Evolutionary conservation across 2,888 invertebrate genomes (phyloP), one percentile per base, ranked within the genome.

Genomic region (Leptogaster cylindrica): DNA sequence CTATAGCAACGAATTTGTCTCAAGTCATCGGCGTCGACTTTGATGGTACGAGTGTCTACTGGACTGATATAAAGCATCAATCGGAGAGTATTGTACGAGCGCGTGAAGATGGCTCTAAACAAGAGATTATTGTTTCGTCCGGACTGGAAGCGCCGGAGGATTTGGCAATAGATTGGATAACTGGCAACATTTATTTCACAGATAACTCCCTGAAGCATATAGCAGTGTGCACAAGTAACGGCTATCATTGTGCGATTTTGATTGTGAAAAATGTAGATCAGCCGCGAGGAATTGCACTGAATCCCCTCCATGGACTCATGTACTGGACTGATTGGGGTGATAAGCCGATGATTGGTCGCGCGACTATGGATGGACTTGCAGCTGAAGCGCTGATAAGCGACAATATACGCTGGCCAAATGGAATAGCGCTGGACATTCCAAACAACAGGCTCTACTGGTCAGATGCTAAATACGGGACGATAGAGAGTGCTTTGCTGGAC

Each of bases 301-400:
- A 91, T 81, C 89, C 91, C 0, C 76, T 77, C 55, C 83, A 84
- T 28, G 91, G 92, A 85, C 89, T 81, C 73, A 90, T 97, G 88
- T 97, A 89, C 81, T 97, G 96, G 95, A 89, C 92, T 0, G 95
- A 97, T 78, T 95, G 93, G 91, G 92, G 92, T 2, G 74, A 79
- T 0, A 82, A 81, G 7, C 86, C 91, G 0, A 85, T 89, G 75
- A 94, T 97, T 72, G 91, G 89, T 73, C 82, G 84, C 6, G 87
- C 94, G 5, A 85, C 87, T 5, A 95, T 97, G 96, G 93, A 97
- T 79, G 97, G 97, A 2, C 82, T 84, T 1, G 74, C 85, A 0
- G 81, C 87, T 0, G 77, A 77, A 3, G 76, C 84, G 0, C 83
- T 97, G 63, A 85, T 95, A 0, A 82, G 83, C 1, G 79, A 84